Evolutionary conservation across 1,140 invertebrate species (phyloP), one percentile per base, ranked within the genome.

Genomic region (Temnothorax curvispinosus): DNA sequence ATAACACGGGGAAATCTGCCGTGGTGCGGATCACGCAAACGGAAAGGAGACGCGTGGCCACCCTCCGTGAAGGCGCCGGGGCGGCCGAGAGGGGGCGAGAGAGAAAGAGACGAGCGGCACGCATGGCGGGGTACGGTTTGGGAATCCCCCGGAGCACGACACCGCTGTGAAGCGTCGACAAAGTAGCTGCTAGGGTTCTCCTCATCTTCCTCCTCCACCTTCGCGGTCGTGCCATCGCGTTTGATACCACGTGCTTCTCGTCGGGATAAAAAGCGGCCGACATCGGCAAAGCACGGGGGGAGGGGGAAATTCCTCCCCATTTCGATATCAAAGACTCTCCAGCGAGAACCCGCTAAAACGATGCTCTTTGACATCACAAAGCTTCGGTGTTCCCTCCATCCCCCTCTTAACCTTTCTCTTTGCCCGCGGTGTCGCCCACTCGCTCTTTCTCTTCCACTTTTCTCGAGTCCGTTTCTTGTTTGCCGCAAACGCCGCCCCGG

Each of bases 171-270:
- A 78, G 56, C 86, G 64, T 81, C 86, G 87, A 78, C 84, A 90
- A 87, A 90, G 89, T 84, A 84, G 87, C 85, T 87, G 88, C 88
- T 86, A 85, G 88, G 87, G 87, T 82, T 87, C 71, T 86, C 87
- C 44, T 78, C 76, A 0, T 27, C 76, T 3, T 64, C 21, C 58
- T 13, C 27, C 58, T 35, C 27, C 81, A 86, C 71, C 65, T 88
- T 90, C 87, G 67, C 52, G 85, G 72, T 88, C 52, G 86, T 81
- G 85, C 77, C 78, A 69, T 90, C 80, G 85, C 72, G 52, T 86
- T 91, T 81, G 52, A 82, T 86, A 77, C 71, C 81, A 64, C 67
- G 47, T 58, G 21, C 47, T 90, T 65, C 75, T 80, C 76, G 58
- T 3, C 67, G 44, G 18, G 58, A 75, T 85, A 38, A 85, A 88